Evolutionary conservation across 1,140 invertebrate species (phyloP).

Genomic region (Hermetia illucens): DNA sequence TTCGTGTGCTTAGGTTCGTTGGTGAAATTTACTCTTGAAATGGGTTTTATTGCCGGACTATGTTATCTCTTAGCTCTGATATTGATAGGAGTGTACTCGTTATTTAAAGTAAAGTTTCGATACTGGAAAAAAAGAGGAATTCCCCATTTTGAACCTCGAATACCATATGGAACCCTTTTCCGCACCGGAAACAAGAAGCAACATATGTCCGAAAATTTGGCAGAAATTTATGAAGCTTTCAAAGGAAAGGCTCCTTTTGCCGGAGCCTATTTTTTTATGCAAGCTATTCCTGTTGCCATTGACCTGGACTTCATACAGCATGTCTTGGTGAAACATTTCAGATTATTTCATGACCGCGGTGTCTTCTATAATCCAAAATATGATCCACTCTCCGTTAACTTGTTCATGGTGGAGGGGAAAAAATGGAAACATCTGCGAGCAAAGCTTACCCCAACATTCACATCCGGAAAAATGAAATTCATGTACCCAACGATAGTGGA

Average conservation of each 20-base stretch:
- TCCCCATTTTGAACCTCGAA: slow-evolving; percentile 4
- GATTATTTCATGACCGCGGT: slow-evolving; percentile 23
- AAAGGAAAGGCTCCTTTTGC: slow-evolving; percentile 1
- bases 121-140: slow-evolving; percentile 6
- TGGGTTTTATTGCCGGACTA: too few species aligned
- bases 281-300: background rate
- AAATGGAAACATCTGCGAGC: slow-evolving; percentile 39
- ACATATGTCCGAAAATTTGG: background rate
- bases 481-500: slow-evolving; percentile 35
- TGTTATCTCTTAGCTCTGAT: too few species aligned
- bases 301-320: slow-evolving; percentile 4
- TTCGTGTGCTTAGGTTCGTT: too few species aligned
- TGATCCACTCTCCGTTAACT: slow-evolving; percentile 20
- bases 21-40: too few species aligned
- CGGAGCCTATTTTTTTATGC: slow-evolving; percentile 3
- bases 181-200: background rate
- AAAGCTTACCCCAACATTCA: slow-evolving; percentile 43
- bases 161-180: slow-evolving; percentile 1
- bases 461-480: slow-evolving; percentile 36
- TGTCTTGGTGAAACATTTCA: slow-evolving; percentile 4
- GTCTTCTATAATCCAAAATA: slow-evolving; percentile 17
- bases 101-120: too few species aligned
- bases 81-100: too few species aligned
- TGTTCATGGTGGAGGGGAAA: slow-evolving; percentile 30
- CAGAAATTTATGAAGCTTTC: slow-evolving; percentile 2